Evolutionary conservation across 2,797 vertebrate genomes (phyloP).

Genomic region (Sternotherus odoratus): DNA sequence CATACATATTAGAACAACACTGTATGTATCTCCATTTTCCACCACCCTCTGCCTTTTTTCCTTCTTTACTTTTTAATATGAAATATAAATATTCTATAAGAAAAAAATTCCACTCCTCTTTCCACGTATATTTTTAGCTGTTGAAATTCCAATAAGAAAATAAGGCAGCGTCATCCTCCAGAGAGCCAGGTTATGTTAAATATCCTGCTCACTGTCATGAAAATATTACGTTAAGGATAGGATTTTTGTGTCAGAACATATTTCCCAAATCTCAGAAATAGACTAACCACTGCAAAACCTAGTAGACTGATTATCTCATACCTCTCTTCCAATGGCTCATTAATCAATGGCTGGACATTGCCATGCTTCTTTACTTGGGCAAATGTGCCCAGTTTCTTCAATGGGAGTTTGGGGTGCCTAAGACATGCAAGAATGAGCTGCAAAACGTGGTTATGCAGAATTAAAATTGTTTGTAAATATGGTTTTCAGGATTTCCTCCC

Average conservation of each 20-base stretch:
- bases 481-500: too few species aligned
- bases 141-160: background rate
- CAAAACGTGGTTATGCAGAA: background rate
- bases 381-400: rapidly evolving
- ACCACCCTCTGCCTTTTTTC: background rate
- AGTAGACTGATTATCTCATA: background rate
- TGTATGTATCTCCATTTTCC: background rate
- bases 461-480: background rate
- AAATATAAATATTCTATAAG: background rate
- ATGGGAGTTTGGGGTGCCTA: background rate
- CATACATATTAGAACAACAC: background rate
- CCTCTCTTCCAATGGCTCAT: background rate
- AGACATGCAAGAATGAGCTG: background rate
- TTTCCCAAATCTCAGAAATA: background rate
- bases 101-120: background rate
- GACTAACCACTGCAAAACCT: background rate
- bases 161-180: background rate
- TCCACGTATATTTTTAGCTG: background rate
- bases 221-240: background rate
- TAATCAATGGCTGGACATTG: background rate
- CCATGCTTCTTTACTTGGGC: background rate
- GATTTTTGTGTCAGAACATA: background rate
- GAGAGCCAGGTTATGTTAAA: background rate
- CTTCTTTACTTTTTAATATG: background rate
- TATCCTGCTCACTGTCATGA: background rate